Evolutionary conservation across 2,888 invertebrate genomes (phyloP).

Genomic region (Willowsia nigromaculata): DNA sequence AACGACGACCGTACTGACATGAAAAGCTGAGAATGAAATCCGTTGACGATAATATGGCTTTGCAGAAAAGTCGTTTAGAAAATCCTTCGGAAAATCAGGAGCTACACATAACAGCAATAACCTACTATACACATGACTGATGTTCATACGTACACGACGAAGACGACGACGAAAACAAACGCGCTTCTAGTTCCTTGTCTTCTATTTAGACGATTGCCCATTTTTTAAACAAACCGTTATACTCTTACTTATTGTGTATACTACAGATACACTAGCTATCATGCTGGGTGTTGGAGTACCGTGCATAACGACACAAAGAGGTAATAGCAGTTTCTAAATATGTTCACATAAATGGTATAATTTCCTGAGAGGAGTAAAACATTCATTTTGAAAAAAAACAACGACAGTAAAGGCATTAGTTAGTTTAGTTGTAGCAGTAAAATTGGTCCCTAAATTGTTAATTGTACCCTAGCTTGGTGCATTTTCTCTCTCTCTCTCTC

Average conservation of each 20-base stretch:
- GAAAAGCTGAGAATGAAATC: slow-evolving; percentile 62
- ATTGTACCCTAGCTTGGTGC: background rate
- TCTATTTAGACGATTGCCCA: slow-evolving; percentile 2
- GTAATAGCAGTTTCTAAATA: background rate
- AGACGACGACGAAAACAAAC: slow-evolving; percentile 21
- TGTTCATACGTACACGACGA: background rate
- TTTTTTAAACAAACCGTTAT: slow-evolving; percentile 11
- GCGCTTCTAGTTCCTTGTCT: background rate
- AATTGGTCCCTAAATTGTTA: slow-evolving; percentile 34
- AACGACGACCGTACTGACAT: slow-evolving; percentile 43
- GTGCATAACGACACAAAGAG: background rate
- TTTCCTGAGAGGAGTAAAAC: slow-evolving; percentile 14
- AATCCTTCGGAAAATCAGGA: slow-evolving; percentile 65
- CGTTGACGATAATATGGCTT: slow-evolving; percentile 66
- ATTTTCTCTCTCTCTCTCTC: background rate
- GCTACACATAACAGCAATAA: background rate
- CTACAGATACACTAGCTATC: background rate
- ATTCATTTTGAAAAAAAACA: slow-evolving; percentile 28
- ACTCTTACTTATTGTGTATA: slow-evolving; percentile 25
- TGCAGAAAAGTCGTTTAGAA: slow-evolving; percentile 67
- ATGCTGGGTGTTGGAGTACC: background rate
- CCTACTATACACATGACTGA: background rate
- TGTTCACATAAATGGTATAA: slow-evolving; percentile 34
- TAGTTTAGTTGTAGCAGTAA: background rate
- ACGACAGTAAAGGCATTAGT: background rate